Base-by-base conservation (phyloP, 2,113 vertebrate species). In the Percopsis transmontana region DNA sequence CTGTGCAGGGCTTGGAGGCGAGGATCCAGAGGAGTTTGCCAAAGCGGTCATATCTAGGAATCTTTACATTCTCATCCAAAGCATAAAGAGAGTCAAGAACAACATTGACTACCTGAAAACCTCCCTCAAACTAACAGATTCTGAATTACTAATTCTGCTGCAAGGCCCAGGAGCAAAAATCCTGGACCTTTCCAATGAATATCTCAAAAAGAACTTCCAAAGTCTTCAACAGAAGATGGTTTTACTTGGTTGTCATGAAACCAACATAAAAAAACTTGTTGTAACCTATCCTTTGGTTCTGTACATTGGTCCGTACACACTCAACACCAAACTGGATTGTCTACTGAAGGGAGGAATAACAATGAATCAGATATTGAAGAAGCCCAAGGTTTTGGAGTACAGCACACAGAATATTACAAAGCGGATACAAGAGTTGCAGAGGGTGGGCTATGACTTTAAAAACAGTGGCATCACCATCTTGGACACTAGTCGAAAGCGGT, bases 41-140 rank as follows among this genome's bases (percentile, higher is more conserved):
- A 91, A 83, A 68, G 72, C 53, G 0, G 53, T 93, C 52, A 87
- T 96, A 77, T 91, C 83, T 16, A 93, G 74, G 86, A 95, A 95
- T 62, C 59, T 81, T 27, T 95, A 94, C 61, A 84, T 95, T 66
- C 85, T 95, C 19, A 91, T 89, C 58, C 88, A 88, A 64, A 96
- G 91, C 86, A 93, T 80, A 1, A 94, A 91, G 58, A 88, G 93
- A 51, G 74, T 95, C 11, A 84, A 60, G 70, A 33, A 76, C 40
- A 96, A 92, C 68, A 74, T 91, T 19, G 54, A 91, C 0, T 83
- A 88, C 70, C 79, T 96, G 12, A 86, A 75, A 72, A 21, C 48
- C 1, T 64, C 73, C 15, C 87, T 96, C 38, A 70, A 52, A 8
- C 62, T 95, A 52, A 90, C 55, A 0, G 61, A 85, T n/a, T 47